Evolutionary conservation across 2,797 vertebrate species (phyloP), one percentile per base, ranked within the genome.

Genomic region (Oryzias sinensis): DNA sequence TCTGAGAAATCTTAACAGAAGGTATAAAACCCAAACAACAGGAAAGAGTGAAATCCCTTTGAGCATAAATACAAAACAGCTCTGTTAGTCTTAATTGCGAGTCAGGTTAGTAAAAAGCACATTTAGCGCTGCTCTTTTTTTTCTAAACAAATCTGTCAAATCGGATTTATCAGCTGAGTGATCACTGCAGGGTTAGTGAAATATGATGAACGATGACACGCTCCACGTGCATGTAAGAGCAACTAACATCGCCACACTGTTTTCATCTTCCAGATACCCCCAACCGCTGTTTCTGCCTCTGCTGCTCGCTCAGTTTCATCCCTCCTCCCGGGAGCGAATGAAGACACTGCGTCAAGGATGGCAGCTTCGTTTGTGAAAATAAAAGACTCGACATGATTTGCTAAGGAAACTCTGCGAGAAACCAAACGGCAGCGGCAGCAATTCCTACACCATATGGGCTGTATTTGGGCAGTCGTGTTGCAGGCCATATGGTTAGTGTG

Each of bases 401-500:
- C 66, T 62, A 51, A 65, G 68, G 62, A 62, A 49, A 49, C 69
- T 17, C 76, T 45, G 50, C 16, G n/a, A 73, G 73, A 63, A 76
- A 76, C 55, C 73, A 75, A 80, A 64, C 57, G 59, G 58, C 76
- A 72, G 74, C 66, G 58, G 62, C 59, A 62, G 49, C 57, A 61
- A 49, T 65, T 62, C 56, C 56, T 45, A 59, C 33, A 56, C 67
- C 88, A 87, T 85, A 88, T 87, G 86, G 76, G 43, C 13, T 46
- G 69, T 54, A 33, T 60, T 60, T 49, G 55, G 61, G 75, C 17
- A 59, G 46, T 63, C 48, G 33, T 64, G 72, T 72, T 68, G 58
- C 9, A 33, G 20, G 48, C 71, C 86, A 88, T 88, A 85, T 88
- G 86, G 79, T 55, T 24, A 47, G 46, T 71, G 59, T 65, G 77